phyloP scores from a whole-genome alignment of 1,140 invertebrate species.

The Camponotus pennsylvanicus region DNA sequence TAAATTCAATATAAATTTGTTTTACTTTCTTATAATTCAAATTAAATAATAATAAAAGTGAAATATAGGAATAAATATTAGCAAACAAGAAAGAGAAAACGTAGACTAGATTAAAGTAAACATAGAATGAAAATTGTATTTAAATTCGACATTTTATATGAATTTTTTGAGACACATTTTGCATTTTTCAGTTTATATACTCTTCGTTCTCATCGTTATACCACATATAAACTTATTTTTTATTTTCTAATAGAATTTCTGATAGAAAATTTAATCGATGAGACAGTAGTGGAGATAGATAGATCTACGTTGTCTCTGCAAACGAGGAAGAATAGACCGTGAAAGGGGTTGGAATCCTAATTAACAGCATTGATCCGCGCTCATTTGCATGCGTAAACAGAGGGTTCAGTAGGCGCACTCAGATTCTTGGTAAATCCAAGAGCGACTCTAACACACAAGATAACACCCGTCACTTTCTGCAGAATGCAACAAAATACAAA shows the following conservation, averaged over 20 bases:
- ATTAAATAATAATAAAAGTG: not conserved
- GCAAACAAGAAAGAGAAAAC: not conserved
- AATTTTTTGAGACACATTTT: not conserved
- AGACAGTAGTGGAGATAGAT: conserved; percentile 32
- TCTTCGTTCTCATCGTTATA: too few species aligned
- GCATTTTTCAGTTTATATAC: conserved; percentile 10
- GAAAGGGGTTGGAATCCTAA: conserved; percentile 78
- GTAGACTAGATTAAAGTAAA: not conserved
- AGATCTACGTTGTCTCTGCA: conserved; percentile 59
- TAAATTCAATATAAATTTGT: not conserved
- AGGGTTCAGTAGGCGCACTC: conserved; percentile 73
- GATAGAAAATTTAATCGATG: conserved; percentile 45
- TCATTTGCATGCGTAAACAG: conserved; percentile 83
- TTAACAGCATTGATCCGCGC: conserved; percentile 80
- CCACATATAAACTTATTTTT: conserved; percentile 17
- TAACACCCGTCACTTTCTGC: conserved; percentile 14
- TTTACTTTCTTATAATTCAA: not conserved
- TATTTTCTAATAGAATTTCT: conserved; percentile 34
- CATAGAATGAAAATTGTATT: not conserved
- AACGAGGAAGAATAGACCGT: conserved; percentile 55
- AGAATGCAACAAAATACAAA: conserved; percentile 3
- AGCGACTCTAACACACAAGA: conserved; percentile 45
- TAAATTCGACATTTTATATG: conserved; percentile 4
- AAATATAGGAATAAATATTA: not conserved
- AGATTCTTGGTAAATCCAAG: conserved; percentile 77